Base-by-base conservation (phyloP, 2,888 invertebrate genomes). In the Platyscelio sp. region DNA sequence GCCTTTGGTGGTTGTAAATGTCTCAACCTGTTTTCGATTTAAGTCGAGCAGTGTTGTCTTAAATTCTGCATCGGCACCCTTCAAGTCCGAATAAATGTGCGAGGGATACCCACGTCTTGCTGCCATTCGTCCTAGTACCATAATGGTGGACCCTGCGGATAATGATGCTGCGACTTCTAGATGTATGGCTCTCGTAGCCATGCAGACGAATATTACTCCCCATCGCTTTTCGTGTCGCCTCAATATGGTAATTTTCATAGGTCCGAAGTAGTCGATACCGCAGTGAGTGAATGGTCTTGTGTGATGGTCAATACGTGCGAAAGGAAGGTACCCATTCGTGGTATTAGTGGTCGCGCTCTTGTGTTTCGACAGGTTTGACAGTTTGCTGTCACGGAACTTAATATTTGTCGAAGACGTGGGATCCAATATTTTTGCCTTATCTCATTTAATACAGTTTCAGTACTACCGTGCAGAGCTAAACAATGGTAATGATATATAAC, bases 81-180 rank as follows among this genome's bases (percentile, higher is more conserved):
- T 18, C 1, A 58, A 58, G 20, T 58, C 58, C 22, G 72, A 56
- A 13, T 79, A 75, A 15, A 43, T 3, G 9, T 7, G 11, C 15
- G 91, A 1, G 90, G 91, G 0, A 91, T 92, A 7, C 4, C 33
- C 3, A 78, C 22, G 40, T 20, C 9, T 2, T 0, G 81, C 78
- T 11, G 76, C 43, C 67, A 86, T 77, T 38, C 85, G 61, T 26
- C 81, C 40, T 7, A 87, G 7, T 1, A 86, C 82, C 72, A 85
- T 78, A 13, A 86, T 85, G 1, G 80, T 60, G 0, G 86, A 85
- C 20, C 82, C 85, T 0, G 86, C 51, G 7, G 58, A 51, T n/a
- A 86, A 29, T 11, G 77, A 20, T 0, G 54, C 20, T 3, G 81
- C 86, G 1, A 88, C 18, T 33, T 88, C 86, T 0, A 88, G 11